phyloP scores from a whole-genome alignment of 2,113 vertebrate species.

The Chlamydotis undulata region DNA sequence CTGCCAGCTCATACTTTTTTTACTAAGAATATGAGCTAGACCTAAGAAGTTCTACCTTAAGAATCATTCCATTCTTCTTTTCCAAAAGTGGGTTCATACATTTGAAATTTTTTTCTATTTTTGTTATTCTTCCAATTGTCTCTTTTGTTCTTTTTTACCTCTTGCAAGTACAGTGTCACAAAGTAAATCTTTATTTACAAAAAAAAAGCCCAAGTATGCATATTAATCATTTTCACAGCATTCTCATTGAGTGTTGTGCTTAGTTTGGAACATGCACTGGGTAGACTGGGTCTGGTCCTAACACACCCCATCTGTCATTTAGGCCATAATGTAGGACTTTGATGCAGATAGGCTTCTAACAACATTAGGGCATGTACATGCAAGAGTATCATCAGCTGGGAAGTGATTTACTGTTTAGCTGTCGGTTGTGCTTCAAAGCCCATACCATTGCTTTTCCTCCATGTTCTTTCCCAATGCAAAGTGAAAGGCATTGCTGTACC shows the following conservation, averaged over 20 bases:
- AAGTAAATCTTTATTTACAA: not conserved
- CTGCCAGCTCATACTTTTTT: not conserved
- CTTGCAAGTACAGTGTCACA: not conserved
- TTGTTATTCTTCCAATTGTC: not conserved
- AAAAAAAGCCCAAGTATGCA: accelerated
- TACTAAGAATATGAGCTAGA: not conserved
- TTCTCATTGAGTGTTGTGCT: not conserved
- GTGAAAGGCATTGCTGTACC: not conserved
- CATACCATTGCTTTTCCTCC: not conserved
- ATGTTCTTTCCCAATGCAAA: not conserved
- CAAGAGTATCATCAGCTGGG: not conserved
- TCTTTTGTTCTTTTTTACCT: not conserved
- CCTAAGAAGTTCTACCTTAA: not conserved
- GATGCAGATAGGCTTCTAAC: not conserved
- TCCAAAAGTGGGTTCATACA: not conserved
- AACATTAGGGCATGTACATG: not conserved
- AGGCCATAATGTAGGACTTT: not conserved
- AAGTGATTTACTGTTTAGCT: not conserved
- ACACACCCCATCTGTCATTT: not conserved
- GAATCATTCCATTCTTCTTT: not conserved
- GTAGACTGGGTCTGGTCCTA: not conserved
- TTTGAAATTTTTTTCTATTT: not conserved
- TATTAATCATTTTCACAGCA: not conserved
- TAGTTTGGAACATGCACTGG: not conserved
- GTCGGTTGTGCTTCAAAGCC: not conserved